Conservation (phyloP, 1,140 invertebrate species). For the Heliconius nattereri region DNA sequence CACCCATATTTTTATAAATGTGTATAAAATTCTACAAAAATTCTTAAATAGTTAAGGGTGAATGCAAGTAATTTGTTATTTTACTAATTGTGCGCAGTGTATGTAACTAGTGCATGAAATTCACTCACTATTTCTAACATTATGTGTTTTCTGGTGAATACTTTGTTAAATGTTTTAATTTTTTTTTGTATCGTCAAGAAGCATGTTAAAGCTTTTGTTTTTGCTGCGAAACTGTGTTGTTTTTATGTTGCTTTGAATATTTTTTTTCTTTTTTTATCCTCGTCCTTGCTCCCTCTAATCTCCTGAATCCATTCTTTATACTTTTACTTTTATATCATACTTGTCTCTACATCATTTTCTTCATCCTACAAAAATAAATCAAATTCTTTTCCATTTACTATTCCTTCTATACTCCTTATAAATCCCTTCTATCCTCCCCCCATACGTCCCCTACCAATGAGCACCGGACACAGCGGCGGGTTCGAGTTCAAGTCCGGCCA, state of each 20-base stretch:
- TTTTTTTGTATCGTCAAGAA: constrained; percentile 29
- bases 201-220: constrained; percentile 68
- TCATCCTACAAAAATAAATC: not conserved
- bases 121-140: constrained; percentile 46
- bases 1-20: not conserved
- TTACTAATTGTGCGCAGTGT: constrained; percentile 42
- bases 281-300: not conserved
- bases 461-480: constrained; percentile 54
- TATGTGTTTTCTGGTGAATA: constrained; percentile 60
- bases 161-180: constrained; percentile 45
- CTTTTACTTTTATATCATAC: not conserved
- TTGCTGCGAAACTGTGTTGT: constrained; percentile 68
- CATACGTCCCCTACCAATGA: constrained; percentile 9
- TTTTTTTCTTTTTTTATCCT: constrained; percentile 60
- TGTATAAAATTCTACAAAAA: not conserved
- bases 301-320: not conserved
- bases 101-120: constrained; percentile 50
- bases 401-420: not conserved
- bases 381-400: not conserved
- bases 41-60: not conserved
- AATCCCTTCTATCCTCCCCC: constrained; percentile 24
- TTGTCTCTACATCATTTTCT: not conserved
- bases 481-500: constrained; percentile 65
- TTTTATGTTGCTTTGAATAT: constrained; percentile 78
- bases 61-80: constrained; percentile 8